Conservation (phyloP, 2,113 vertebrate species). For the Oreocharis arfaki region DNA sequence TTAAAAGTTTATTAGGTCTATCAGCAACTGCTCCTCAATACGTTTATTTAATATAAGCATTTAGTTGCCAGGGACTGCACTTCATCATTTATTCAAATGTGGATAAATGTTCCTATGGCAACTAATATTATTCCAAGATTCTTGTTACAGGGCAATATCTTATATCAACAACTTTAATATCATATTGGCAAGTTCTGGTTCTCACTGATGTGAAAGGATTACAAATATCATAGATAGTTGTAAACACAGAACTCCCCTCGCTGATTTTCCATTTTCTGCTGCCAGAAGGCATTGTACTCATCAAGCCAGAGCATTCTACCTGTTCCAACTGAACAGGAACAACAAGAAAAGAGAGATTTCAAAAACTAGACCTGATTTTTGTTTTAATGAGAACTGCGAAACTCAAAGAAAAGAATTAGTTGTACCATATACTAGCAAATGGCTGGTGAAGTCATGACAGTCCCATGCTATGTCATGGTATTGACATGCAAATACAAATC, state of each 20-base stretch:
- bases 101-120: slow-evolving; percentile 28
- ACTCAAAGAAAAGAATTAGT: not conserved
- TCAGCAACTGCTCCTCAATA: not conserved
- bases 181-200: not conserved
- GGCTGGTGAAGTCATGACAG: not conserved
- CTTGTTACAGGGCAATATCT: slow-evolving; percentile 1
- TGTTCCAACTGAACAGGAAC: not conserved
- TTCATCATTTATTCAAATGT: slow-evolving; percentile 49
- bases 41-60: not conserved
- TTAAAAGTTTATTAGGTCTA: not conserved
- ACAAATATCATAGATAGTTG: not conserved
- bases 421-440: not conserved
- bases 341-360: not conserved
- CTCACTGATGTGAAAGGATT: not conserved
- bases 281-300: slow-evolving; percentile 19
- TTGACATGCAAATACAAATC: not conserved
- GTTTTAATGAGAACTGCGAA: not conserved
- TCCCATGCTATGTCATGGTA: not conserved
- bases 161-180: slow-evolving; percentile 31
- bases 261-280: slow-evolving; percentile 36
- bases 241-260: not conserved
- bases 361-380: not conserved
- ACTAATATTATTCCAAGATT: slow-evolving; percentile 11
- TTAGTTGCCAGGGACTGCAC: slow-evolving; percentile 44
- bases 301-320: not conserved